Conservation (phyloP, 2,888 invertebrate genomes). For the Drosophila kuntzei region DNA sequence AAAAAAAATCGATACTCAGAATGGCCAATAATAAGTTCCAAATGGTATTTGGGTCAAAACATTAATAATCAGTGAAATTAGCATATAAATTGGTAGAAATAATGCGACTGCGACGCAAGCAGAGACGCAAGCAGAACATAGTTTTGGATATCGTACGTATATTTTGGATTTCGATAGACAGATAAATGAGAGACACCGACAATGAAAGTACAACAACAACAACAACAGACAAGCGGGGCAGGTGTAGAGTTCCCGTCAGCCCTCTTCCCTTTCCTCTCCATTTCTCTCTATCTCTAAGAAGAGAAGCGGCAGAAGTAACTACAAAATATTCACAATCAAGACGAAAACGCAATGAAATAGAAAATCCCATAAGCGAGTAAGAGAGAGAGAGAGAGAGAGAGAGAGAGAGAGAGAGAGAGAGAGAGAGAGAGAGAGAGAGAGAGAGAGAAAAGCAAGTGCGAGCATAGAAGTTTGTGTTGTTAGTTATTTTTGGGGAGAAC, state of each 20-base stretch:
- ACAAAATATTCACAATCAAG: constrained; percentile 46
- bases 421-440: neutral
- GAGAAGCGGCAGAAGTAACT: constrained; percentile 11
- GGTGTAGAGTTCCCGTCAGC: constrained; percentile 36
- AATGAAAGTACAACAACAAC: constrained; percentile 56
- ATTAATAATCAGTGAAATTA: constrained; percentile 84
- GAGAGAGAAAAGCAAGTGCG: constrained; percentile 32
- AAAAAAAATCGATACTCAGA: constrained; percentile 63
- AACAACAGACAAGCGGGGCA: constrained; percentile 38
- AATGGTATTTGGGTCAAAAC: constrained; percentile 83
- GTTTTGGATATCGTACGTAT: constrained; percentile 41
- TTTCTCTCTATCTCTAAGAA: neutral
- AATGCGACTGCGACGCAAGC: constrained; percentile 45
- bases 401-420: constrained; percentile 9
- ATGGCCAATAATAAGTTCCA: constrained; percentile 80
- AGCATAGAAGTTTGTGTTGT: constrained; percentile 33
- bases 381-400: neutral
- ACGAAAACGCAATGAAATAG: constrained; percentile 58
- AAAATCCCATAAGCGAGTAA: constrained; percentile 45
- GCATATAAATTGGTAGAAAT: constrained; percentile 77
- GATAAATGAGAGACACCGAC: constrained; percentile 44
- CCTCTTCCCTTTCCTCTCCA: neutral
- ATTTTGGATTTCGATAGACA: constrained; percentile 33
- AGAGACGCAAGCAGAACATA: constrained; percentile 31
- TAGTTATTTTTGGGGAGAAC: constrained; percentile 50